A percentile compares a stretch with the other conserved stretches of the same genome.
These are phyloP conservation scores for Helobdella robusta DNA, from an alignment of 2,888 invertebrate genomes.

Conservation along the genomic window DNA sequence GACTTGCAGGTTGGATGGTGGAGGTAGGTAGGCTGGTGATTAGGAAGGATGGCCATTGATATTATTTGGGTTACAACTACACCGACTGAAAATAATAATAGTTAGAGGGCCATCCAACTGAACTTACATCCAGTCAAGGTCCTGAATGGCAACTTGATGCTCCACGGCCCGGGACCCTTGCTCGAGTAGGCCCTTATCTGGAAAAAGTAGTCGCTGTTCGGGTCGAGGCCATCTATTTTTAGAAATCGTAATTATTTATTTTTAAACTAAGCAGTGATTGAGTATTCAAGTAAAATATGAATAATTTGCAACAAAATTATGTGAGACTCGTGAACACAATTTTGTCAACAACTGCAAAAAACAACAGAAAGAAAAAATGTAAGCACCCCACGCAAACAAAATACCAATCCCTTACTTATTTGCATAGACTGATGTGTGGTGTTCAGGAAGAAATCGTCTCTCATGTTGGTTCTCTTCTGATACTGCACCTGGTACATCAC, in stretches of 20 bases:
- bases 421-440: constrained; percentile 41
- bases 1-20: constrained; percentile 82
- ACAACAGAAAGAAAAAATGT: too few species aligned
- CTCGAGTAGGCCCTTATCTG: constrained; percentile 82
- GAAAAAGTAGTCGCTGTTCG: constrained; percentile 84
- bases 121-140: constrained; percentile 36
- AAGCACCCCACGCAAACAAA: too few species aligned
- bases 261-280: too few species aligned
- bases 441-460: constrained; percentile 42
- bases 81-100: too few species aligned
- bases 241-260: not conserved
- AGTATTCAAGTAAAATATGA: too few species aligned
- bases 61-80: not conserved
- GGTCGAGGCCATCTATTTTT: constrained; percentile 59
- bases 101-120: not conserved
- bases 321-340: too few species aligned
- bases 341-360: too few species aligned
- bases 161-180: constrained; percentile 81
- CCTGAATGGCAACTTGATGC: constrained; percentile 63
- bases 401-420: constrained; percentile 16
- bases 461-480: constrained; percentile 55
- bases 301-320: too few species aligned
- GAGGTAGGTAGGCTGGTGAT: constrained; percentile 66
- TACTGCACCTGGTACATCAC: constrained; percentile 84
- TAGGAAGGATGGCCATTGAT: not conserved